Conservation (phyloP, 2,797 vertebrate genomes). For the Gephyroberyx darwinii region DNA sequence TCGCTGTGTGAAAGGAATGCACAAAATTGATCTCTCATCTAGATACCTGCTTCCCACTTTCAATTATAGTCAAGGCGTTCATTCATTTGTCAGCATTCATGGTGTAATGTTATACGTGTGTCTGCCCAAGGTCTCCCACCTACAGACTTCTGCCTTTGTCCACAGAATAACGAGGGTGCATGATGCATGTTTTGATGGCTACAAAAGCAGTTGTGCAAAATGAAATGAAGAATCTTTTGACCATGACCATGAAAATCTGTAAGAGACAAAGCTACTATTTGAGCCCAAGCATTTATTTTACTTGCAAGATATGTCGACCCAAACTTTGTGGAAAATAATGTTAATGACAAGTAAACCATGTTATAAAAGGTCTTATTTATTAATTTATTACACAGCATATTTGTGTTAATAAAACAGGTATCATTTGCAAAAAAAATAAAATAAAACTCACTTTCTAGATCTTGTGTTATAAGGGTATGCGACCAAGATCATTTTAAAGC, state of each 20-base stretch:
- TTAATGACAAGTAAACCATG: constrained; percentile 44
- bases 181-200: constrained; percentile 13
- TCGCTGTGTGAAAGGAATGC: neutral
- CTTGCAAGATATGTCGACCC: no score
- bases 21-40: neutral
- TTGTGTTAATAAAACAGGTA: constrained; percentile 81
- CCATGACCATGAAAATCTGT: neutral
- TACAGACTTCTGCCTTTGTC: no score
- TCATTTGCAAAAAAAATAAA: constrained; percentile 79
- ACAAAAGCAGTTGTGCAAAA: neutral
- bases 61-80: no score
- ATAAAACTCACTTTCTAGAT: constrained; percentile 66
- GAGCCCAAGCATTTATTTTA: neutral
- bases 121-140: no score
- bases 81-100: no score
- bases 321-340: constrained; percentile 21
- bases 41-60: neutral
- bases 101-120: no score
- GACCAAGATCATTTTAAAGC: constrained; percentile 65
- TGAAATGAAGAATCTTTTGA: neutral
- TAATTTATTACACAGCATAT: constrained; percentile 77
- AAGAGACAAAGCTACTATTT: neutral
- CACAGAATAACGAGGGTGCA: constrained; percentile 2
- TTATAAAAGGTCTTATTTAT: constrained; percentile 82
- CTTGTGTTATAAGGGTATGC: constrained; percentile 64